phyloP scores from a whole-genome alignment of 1,140 invertebrate species.

The Araneus ventricosus region DNA sequence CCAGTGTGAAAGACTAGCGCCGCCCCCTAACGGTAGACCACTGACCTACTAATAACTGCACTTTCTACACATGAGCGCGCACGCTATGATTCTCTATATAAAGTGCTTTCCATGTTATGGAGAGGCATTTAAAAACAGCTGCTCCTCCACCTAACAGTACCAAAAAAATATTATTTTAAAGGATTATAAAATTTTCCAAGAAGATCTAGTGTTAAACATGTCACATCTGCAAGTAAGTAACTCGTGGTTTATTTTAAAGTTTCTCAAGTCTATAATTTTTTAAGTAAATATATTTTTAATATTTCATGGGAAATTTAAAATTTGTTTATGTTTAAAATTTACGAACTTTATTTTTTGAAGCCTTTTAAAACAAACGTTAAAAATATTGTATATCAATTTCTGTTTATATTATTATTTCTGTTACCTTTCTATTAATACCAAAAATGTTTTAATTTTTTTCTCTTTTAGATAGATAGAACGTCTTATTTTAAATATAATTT shows the following conservation, averaged over 20 bases:
- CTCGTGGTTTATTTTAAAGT: not conserved
- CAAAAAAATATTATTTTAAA: not conserved
- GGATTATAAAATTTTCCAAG: slow-evolving; percentile 1
- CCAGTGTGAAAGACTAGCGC: slow-evolving; percentile 31
- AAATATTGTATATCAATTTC: no score
- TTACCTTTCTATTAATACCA: no score
- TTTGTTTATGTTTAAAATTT: no score
- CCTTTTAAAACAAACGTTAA: no score
- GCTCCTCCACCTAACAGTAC: not conserved
- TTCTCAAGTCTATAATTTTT: no score
- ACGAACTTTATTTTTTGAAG: no score
- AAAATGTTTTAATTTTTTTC: no score
- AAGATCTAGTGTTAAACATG: not conserved
- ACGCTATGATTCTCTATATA: slow-evolving; percentile 69
- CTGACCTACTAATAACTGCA: slow-evolving; percentile 64
- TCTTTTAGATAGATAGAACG: no score
- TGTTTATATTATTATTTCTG: no score
- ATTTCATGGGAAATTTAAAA: no score
- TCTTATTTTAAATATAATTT: no score
- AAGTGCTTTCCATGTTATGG: not conserved
- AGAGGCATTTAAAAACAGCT: slow-evolving; percentile 1
- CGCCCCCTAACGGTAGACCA: slow-evolving; percentile 65
- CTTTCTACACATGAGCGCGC: slow-evolving; percentile 61
- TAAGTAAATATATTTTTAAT: no score
- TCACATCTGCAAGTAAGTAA: not conserved